Conservation (phyloP, 2,797 vertebrate species). For the Phyllotis vaccarum region DNA sequence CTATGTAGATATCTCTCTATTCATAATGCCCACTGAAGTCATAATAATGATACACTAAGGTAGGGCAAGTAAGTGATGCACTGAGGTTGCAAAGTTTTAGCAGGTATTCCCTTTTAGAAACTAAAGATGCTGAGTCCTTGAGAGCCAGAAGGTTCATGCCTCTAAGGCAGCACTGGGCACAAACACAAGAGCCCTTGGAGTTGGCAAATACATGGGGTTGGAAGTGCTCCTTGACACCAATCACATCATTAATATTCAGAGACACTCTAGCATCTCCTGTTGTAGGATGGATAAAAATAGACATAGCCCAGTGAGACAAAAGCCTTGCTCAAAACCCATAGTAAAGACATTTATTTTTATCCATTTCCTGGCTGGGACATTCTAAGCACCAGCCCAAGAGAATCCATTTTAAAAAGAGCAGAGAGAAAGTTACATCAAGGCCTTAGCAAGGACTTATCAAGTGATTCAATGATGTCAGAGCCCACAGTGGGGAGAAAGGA, state of each 20-base stretch:
- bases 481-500: neutral
- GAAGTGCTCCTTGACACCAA: conserved; percentile 63
- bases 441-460: neutral
- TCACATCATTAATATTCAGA: conserved; percentile 11
- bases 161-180: neutral
- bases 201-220: neutral
- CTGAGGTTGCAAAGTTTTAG: neutral
- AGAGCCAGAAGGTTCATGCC: neutral
- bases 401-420: conserved; percentile 8
- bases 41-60: neutral
- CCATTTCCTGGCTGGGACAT: conserved; percentile 22
- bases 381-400: neutral
- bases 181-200: neutral
- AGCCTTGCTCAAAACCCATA: neutral
- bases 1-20: neutral
- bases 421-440: neutral
- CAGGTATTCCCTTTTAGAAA: neutral
- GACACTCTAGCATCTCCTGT: conserved; percentile 34
- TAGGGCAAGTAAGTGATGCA: neutral
- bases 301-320: conserved; percentile 24
- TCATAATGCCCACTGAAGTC: neutral
- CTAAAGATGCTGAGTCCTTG: neutral
- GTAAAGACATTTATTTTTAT: neutral
- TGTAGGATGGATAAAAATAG: conserved; percentile 44
- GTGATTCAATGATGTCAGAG: neutral